Conservation (phyloP, 2,113 vertebrate genomes). For the Halcyon senegalensis region DNA sequence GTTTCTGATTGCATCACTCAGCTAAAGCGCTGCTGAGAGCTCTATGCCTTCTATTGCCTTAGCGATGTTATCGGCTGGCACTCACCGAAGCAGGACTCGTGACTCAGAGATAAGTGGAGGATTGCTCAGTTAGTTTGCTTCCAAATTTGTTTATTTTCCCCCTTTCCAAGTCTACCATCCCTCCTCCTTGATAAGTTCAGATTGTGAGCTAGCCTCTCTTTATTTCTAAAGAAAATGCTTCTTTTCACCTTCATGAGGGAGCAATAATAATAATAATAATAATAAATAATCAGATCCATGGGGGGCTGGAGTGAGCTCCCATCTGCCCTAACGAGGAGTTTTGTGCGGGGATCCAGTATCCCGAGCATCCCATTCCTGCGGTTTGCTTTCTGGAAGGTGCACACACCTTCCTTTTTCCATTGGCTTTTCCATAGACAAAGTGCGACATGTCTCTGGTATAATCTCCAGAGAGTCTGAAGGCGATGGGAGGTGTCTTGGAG, state of each 20-base stretch:
- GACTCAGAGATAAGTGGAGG: neutral
- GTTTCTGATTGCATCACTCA: conserved; percentile 45
- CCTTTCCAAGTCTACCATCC: neutral
- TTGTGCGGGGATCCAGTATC: neutral
- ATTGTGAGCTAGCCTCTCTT: neutral
- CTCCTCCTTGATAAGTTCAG: neutral
- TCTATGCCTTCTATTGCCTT: neutral
- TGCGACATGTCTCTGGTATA: accelerated
- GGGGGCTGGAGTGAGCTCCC: neutral
- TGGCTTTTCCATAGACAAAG: neutral
- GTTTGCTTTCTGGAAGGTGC: neutral
- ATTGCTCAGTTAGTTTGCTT: neutral
- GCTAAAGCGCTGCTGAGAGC: neutral
- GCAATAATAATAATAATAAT: neutral
- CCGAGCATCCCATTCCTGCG: neutral
- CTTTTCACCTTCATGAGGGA: neutral
- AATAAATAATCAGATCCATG: neutral
- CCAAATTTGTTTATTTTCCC: conserved; percentile 2
- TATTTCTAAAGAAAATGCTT: neutral
- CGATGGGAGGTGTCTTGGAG: neutral
- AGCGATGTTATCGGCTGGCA: neutral
- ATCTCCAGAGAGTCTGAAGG: neutral
- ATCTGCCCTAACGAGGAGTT: accelerated
- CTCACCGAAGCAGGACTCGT: neutral
- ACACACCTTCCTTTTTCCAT: neutral